Evolutionary conservation across 2,797 vertebrate species (phyloP), one percentile per base, ranked within the genome.

Genomic region (Mus minutoides): DNA sequence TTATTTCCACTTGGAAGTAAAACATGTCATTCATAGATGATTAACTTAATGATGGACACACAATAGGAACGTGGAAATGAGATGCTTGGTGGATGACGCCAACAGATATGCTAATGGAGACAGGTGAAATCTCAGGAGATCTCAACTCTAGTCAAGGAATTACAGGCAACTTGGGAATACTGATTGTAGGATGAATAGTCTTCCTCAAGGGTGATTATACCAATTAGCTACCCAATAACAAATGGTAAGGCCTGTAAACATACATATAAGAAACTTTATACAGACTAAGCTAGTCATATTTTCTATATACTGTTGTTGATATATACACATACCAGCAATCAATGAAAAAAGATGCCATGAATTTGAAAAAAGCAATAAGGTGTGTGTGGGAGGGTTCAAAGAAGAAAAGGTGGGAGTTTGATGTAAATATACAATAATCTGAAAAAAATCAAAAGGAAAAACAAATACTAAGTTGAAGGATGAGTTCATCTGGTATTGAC

Each of bases 1-100:
- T 87, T 67, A 64, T 79, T 84, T 85, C 9, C 4, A n/a, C 79
- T 94, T 94, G 29, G 49, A 85, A 78, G 26, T 62, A 90, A 84
- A 75, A 0, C 7, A 9, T 22, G 26, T 19, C 16, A 88, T 3
- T 37, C 34, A 24, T 26, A 67, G 26, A 56, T 31, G 77, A 24
- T 46, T 40, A 24, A 71, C 17, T 80, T 76, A 43, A 8, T 58
- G 64, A 88, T 82, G 10, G 29, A 49, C 4, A 73, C 43, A 62
- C 1, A 56, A 37, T 37, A 88, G 67, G 9, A 92, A 37, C 73
- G 0, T 17, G 40, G 24, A 90, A 49, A 84, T 54, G 19, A 2
- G 3, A 22, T 46, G 40, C 7, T 17, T 34, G 12, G 37, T 84
- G 19, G 62, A 85, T n/a, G 62, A 69, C 11, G n/a, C 62, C 12